A percentile compares a stretch with the other conserved stretches of the same genome.
Evolutionary conservation across 2,113 vertebrate genomes (phyloP).

Genomic region (Rafetus swinhoei): DNA sequence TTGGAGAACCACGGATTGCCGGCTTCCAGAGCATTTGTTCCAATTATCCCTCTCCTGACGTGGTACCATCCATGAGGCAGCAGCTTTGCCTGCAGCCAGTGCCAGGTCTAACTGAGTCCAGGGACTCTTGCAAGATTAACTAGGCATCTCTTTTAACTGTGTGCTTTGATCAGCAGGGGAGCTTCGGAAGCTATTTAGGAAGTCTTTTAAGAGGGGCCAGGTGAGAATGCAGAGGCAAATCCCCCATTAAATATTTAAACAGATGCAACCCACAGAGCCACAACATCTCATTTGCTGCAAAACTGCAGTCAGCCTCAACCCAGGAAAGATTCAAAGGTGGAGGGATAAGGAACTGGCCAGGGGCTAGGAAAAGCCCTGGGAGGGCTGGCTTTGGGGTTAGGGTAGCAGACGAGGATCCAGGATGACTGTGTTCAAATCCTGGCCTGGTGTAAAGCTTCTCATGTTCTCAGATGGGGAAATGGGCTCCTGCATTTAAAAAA

Average conservation of each 20-base stretch:
- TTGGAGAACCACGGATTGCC: background rate
- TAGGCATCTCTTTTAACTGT: background rate
- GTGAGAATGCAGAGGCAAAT: background rate
- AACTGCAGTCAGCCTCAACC: background rate
- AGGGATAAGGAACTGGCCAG: background rate
- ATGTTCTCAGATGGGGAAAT: background rate
- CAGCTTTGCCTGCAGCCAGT: background rate
- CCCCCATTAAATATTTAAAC: background rate
- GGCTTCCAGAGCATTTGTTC: background rate
- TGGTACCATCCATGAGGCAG: background rate
- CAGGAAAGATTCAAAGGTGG: background rate
- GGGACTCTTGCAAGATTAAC: background rate
- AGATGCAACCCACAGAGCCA: background rate
- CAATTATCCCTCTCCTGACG: background rate
- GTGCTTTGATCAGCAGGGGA: background rate
- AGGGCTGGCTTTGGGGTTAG: background rate
- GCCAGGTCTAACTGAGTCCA: background rate
- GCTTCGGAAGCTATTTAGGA: too few relatives aligned
- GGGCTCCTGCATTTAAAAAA: background rate
- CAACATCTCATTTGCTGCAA: background rate
- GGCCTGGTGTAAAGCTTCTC: background rate
- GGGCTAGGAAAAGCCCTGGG: background rate
- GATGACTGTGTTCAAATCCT: background rate
- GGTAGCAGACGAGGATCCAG: background rate
- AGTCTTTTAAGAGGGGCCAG: background rate